phyloP scores from a whole-genome alignment of 2,888 invertebrate genomes.

The Ariolimax columbianus region DNA sequence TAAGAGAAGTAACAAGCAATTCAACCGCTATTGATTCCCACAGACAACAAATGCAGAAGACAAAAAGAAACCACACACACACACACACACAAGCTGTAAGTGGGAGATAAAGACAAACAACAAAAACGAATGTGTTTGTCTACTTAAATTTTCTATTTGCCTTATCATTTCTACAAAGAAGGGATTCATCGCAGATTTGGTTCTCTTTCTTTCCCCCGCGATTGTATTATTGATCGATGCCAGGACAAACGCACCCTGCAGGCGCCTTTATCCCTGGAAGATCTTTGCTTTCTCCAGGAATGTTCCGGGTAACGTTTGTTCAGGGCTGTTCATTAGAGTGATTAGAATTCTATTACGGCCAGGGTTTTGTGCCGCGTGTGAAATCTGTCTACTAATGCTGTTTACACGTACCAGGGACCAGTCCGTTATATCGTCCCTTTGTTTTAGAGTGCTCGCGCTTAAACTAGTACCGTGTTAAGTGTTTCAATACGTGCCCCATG shows the following conservation, averaged over 20 bases:
- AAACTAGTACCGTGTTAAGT: conserved; percentile 1
- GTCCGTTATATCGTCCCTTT: conserved; percentile 21
- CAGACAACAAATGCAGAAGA: not conserved
- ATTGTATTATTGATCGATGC: conserved; percentile 32
- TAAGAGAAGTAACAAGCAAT: conserved; percentile 9
- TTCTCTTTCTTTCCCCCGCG: conserved; percentile 1
- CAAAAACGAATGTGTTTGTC: conserved; percentile 1
- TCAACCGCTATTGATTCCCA: conserved; percentile 5
- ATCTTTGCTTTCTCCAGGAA: conserved; percentile 20
- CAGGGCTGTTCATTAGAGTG: conserved; percentile 32
- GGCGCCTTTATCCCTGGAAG: conserved; percentile 30
- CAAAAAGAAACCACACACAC: conserved; percentile 2
- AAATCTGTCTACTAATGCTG: conserved; percentile 27
- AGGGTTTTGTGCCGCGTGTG: conserved; percentile 30
- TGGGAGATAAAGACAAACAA: not conserved
- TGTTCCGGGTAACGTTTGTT: conserved; percentile 29
- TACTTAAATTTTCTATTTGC: conserved; percentile 27
- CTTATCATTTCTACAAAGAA: conserved; percentile 4
- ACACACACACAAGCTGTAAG: not conserved
- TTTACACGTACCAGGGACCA: conserved; percentile 14
- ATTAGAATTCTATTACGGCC: conserved; percentile 30
- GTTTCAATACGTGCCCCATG: not conserved
- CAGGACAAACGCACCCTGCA: conserved; percentile 27
- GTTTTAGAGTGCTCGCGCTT: not conserved
- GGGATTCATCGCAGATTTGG: conserved; percentile 9